Conservation (phyloP, 1,140 invertebrate species). For the Panagrolaimus sp. region DNA sequence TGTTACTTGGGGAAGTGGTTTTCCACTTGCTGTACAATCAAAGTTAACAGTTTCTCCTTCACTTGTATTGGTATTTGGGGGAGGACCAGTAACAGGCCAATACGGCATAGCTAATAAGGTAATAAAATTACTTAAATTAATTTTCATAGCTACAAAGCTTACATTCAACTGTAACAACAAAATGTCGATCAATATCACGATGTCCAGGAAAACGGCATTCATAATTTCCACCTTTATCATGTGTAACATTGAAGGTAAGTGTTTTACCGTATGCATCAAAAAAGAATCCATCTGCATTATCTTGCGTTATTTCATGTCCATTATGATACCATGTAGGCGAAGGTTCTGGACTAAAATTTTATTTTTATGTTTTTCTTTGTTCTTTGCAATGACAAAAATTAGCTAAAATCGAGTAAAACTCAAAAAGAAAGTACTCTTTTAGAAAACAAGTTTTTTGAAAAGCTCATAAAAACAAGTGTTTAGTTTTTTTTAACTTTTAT, state of each 20-base stretch:
- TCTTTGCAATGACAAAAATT: no score
- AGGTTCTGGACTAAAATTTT: slow-evolving; percentile 53
- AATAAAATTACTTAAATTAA: background rate
- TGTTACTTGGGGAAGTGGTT: slow-evolving; percentile 80
- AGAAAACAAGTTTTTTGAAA: no score
- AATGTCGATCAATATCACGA: slow-evolving; percentile 53
- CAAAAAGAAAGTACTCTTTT: no score
- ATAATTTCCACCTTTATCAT: slow-evolving; percentile 53
- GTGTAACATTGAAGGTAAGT: slow-evolving; percentile 57
- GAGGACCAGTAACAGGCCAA: slow-evolving; percentile 74
- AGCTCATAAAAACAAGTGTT: no score
- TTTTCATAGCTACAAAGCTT: slow-evolving; percentile 15
- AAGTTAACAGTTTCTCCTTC: slow-evolving; percentile 86
- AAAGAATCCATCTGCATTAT: slow-evolving; percentile 51
- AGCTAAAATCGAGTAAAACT: no score
- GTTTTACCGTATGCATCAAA: slow-evolving; percentile 58
- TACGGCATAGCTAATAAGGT: slow-evolving; percentile 72
- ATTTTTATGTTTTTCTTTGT: background rate
- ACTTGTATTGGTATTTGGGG: slow-evolving; percentile 79
- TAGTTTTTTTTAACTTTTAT: no score
- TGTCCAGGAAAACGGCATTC: slow-evolving; percentile 54
- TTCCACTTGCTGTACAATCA: slow-evolving; percentile 78
- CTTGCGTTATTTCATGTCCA: slow-evolving; percentile 48
- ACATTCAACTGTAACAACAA: slow-evolving; percentile 57
- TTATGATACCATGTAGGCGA: slow-evolving; percentile 56